Conservation (phyloP, 1,140 invertebrate genomes). For the Sycophila sp. region DNA sequence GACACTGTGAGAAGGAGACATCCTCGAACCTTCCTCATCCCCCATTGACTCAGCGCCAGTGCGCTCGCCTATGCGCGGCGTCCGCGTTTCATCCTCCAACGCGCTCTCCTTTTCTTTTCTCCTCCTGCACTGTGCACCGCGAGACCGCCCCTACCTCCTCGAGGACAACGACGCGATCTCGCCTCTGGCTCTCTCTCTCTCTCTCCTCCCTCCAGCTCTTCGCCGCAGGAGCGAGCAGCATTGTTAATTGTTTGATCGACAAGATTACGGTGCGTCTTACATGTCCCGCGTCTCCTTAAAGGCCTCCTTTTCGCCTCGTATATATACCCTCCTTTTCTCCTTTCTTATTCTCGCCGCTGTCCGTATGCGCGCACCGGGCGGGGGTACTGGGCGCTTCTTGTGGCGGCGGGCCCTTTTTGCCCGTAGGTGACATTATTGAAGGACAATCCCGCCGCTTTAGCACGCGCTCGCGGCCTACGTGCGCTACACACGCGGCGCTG, state of each 20-base stretch:
- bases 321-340: slow-evolving; percentile 39
- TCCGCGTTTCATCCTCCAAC: slow-evolving; percentile 43
- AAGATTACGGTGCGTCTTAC: slow-evolving; percentile 66
- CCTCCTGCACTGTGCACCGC: slow-evolving; percentile 48
- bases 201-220: background rate
- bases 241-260: slow-evolving; percentile 68
- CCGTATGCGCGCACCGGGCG: background rate
- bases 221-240: slow-evolving; percentile 48
- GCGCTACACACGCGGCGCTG: background rate
- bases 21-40: slow-evolving; percentile 33
- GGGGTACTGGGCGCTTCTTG: slow-evolving; percentile 21
- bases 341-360: background rate
- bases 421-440: slow-evolving; percentile 37
- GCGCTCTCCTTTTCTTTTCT: slow-evolving; percentile 47
- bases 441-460: slow-evolving; percentile 24
- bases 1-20: slow-evolving; percentile 60
- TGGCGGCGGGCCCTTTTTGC: slow-evolving; percentile 24
- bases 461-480: background rate
- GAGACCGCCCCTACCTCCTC: slow-evolving; percentile 34
- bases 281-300: slow-evolving; percentile 58
- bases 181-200: slow-evolving; percentile 41
- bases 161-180: slow-evolving; percentile 15
- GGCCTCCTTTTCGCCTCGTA: slow-evolving; percentile 28
- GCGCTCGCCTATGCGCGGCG: slow-evolving; percentile 6
- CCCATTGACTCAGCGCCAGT: background rate